Evolutionary conservation across 2,888 invertebrate genomes (phyloP), one percentile per base, ranked within the genome.

Genomic region (Rhamphomyia laevipes): DNA sequence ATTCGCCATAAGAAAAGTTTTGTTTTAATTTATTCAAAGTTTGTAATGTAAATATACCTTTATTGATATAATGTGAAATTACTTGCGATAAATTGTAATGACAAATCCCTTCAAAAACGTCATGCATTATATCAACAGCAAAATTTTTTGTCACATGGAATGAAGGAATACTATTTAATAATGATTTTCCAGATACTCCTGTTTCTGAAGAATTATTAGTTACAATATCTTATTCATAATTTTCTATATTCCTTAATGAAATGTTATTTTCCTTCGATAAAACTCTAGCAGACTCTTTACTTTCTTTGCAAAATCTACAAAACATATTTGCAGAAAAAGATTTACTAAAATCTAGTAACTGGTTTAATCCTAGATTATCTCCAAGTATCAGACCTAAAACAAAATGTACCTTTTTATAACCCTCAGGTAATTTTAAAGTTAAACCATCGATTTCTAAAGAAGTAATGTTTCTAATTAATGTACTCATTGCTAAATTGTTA

Each of bases 91-190:
- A 16, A 35, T 53, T 48, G 41, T 51, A 51, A 51, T 50, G 46
- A 35, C 45, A 45, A 37, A 51, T 40, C 5, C 48, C 51, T 40
- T 48, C 48, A 46, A 48, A 51, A 15, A 53, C n/a, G 33, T 55
- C 53, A 33, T 55, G 55, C 55, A 55, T 53, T 17, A 53, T 42
- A 50, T 55, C 53, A 17, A 50, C 50, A 12, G 52, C 40, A 48
- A 35, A 50, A 46, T 50, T 52, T n/a, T 17, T 38, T n/a, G 46
- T 50, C 16, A 52, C 52, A 48, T 52, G 52, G 37, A 52, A 52
- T 16, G 50, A 43, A 30, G 43, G 46, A 18, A 52, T 48, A 38
- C 38, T 47, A 17, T 52, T 52, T 11, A 50, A 37, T 15, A 50
- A 38, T 30, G 52, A 52, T 18, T 48, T 33, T 46, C 43, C 35